phyloP scores from a whole-genome alignment of 2,888 invertebrate genomes.

The Doris montereyensis region DNA sequence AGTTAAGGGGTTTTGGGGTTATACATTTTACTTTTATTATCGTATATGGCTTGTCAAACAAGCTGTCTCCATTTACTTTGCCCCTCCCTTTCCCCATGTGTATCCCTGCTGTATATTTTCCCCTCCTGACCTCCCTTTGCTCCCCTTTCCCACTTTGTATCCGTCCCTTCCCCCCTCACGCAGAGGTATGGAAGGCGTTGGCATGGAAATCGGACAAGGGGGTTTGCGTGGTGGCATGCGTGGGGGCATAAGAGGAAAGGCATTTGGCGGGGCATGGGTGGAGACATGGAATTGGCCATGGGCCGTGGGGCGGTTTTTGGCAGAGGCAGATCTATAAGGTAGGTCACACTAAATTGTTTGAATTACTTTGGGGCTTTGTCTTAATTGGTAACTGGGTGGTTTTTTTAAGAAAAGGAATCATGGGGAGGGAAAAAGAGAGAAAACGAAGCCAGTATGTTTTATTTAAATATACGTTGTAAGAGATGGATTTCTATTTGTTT shows the following conservation, averaged over 20 bases:
- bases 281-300: conserved; percentile 44
- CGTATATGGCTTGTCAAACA: too few species aligned
- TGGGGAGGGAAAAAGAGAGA: too few species aligned
- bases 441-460: too few species aligned
- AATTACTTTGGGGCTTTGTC: too few species aligned
- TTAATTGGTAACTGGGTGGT: too few species aligned
- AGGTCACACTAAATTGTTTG: too few species aligned
- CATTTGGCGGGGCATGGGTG: conserved; percentile 42
- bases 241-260: conserved; percentile 60
- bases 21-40: too few species aligned
- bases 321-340: conserved; percentile 41
- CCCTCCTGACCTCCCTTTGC: neutral
- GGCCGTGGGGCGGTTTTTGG: conserved; percentile 41
- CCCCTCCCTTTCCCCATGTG: neutral
- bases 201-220: conserved; percentile 43
- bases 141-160: neutral
- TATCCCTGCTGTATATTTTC: neutral
- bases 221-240: conserved; percentile 51
- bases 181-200: conserved; percentile 48
- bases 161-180: neutral
- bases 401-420: too few species aligned
- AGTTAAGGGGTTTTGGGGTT: too few species aligned
- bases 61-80: too few species aligned
- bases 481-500: too few species aligned
- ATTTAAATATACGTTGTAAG: too few species aligned